Base-by-base conservation (phyloP, 2,888 invertebrate species). In the Epirrita christyi region DNA sequence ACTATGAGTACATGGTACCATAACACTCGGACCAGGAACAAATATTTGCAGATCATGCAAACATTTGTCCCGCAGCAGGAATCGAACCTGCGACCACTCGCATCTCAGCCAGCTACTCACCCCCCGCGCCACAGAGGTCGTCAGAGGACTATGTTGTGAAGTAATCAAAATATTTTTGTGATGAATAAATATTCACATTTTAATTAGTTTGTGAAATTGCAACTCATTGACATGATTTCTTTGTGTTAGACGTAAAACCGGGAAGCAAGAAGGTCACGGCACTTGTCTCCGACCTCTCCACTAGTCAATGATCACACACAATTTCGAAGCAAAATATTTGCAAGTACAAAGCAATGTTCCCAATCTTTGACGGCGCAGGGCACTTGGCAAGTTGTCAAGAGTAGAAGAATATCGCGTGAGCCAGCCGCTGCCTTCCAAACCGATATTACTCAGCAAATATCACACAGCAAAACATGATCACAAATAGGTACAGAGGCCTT, bases 381-480 rank as follows among this genome's bases (percentile, higher is more conserved):
- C 61, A 58, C 51, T 75, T 72, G 73, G 73, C 73, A 73, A 55
- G 43, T 64, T 70, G 68, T 65, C 73, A 72, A 73, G 51, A 64
- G 15, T 36, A 46, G 36, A 46, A 59, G 62, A 66, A 68, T 66
- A 68, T 61, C 66, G 50, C 53, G 44, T 43, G 14, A 50, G 55
- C 45, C 53, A 27, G n/a, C 47, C 10, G 44, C 49, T 54, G 43
- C 32, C 57, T 58, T 53, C 52, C 55, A 63, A 64, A 63, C 64
- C 37, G 40, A 59, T 72, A 81, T 81, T 81, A 81, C 76, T 80
- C 81, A 80, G 81, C 81, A 78, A 60, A 69, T 67, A 63, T 61
- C 52, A 67, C 66, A 72, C 73, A 78, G 79, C 75, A 75, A 73
- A 75, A 80, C n/a, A 77, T 78, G 73, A 71, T 73, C 67, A 58